phyloP scores from a whole-genome alignment of 2,113 vertebrate genomes.

The Felis chaus region DNA sequence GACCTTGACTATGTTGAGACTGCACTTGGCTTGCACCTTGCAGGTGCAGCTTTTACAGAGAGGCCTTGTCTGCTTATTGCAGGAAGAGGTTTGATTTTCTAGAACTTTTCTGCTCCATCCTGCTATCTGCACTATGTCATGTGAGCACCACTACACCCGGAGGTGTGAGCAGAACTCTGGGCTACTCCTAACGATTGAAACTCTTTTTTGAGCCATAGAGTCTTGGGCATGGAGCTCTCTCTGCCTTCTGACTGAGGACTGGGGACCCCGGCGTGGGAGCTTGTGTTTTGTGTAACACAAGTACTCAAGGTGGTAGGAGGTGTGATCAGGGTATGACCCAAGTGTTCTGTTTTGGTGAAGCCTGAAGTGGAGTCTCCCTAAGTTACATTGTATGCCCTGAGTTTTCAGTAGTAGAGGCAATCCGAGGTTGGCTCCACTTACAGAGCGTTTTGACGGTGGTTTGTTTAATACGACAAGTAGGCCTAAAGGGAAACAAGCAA shows the following conservation, averaged over 20 bases:
- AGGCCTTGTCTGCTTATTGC: not conserved
- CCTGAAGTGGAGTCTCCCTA: not conserved
- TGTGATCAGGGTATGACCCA: not conserved
- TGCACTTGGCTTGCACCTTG: not conserved
- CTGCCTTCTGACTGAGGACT: not conserved
- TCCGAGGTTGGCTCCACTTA: not conserved
- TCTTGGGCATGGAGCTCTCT: not conserved
- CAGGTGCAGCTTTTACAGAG: not conserved
- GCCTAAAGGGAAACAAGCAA: not conserved
- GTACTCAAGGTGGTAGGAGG: not conserved
- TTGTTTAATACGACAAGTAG: not conserved
- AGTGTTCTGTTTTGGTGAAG: not conserved
- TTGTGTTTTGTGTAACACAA: not conserved
- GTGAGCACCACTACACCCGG: accelerated
- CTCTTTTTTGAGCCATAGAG: not conserved
- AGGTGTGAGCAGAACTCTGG: not conserved
- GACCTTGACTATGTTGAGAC: constrained; percentile 38
- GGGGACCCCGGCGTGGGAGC: not conserved
- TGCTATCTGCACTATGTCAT: not conserved
- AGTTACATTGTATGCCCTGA: not conserved
- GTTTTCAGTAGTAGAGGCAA: not conserved
- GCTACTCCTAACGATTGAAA: not conserved
- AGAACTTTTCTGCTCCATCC: not conserved
- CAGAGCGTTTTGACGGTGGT: not conserved
- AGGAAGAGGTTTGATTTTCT: not conserved